phyloP scores from a whole-genome alignment of 2,797 vertebrate genomes.

The Holocentrus rufus region DNA sequence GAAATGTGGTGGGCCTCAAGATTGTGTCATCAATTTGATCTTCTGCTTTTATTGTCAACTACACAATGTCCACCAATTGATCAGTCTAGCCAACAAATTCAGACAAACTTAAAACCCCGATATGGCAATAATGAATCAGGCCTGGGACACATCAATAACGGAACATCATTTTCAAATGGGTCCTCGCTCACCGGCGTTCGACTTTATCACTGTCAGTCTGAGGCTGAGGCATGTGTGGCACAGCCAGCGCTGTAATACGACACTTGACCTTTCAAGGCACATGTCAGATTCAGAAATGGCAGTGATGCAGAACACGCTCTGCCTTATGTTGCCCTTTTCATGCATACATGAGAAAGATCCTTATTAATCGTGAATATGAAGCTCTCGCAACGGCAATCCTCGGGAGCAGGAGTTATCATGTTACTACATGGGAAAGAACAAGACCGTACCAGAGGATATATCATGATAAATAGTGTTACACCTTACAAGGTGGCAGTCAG shows the following conservation, averaged over 20 bases:
- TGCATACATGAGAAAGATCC: neutral
- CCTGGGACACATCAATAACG: constrained; percentile 67
- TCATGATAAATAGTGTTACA: neutral
- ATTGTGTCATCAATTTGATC: constrained; percentile 83
- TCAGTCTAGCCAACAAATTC: constrained; percentile 74
- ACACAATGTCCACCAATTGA: constrained; percentile 81
- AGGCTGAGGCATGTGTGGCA: constrained; percentile 15
- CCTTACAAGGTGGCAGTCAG: neutral
- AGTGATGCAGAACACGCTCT: constrained; percentile 1
- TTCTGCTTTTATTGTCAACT: constrained; percentile 81
- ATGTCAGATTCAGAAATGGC: constrained; percentile 24
- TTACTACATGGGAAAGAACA: neutral
- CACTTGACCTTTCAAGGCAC: constrained; percentile 45
- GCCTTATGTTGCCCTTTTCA: constrained; percentile 28
- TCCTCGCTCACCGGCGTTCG: constrained; percentile 52
- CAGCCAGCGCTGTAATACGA: constrained; percentile 37
- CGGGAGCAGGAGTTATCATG: neutral
- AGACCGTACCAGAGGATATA: no score
- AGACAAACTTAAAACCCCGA: constrained; percentile 80
- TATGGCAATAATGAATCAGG: constrained; percentile 81
- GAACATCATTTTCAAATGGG: constrained; percentile 68
- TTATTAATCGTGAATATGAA: constrained; percentile 16
- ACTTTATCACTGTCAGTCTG: constrained; percentile 69
- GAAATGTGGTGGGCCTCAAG: constrained; percentile 66
- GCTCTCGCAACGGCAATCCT: neutral